phyloP scores from a whole-genome alignment of 2,888 invertebrate species.

The Melanchra persicariae region DNA sequence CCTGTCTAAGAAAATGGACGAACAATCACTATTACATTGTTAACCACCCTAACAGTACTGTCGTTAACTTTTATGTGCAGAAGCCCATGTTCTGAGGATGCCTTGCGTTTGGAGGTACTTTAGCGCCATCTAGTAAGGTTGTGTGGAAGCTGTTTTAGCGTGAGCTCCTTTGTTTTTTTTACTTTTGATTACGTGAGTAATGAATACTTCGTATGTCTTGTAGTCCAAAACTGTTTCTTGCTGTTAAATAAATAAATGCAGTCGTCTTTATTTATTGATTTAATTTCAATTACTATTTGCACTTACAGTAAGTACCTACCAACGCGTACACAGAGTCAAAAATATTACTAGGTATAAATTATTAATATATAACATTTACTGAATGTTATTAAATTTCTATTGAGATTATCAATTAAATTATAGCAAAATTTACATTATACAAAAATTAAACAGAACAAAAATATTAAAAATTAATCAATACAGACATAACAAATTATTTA shows the following conservation, averaged over 20 bases:
- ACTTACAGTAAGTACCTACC: too few species aligned
- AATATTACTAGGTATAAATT: too few species aligned
- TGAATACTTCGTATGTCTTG: neutral
- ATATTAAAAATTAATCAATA: too few species aligned
- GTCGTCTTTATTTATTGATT: too few species aligned
- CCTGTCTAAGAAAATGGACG: slow-evolving; percentile 41
- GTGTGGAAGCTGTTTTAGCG: slow-evolving; percentile 18
- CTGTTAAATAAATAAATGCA: neutral
- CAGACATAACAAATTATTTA: too few species aligned
- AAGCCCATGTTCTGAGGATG: slow-evolving; percentile 12
- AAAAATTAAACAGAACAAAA: too few species aligned
- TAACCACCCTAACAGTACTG: slow-evolving; percentile 32
- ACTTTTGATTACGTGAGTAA: neutral
- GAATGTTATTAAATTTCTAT: too few species aligned
- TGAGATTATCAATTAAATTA: too few species aligned
- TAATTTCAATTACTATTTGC: too few species aligned
- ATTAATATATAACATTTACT: too few species aligned
- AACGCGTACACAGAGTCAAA: too few species aligned
- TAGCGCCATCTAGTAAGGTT: slow-evolving; percentile 41
- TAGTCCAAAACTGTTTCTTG: neutral
- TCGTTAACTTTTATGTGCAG: slow-evolving; percentile 55
- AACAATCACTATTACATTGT: slow-evolving; percentile 55
- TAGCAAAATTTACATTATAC: too few species aligned
- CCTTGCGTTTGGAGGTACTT: slow-evolving; percentile 22
- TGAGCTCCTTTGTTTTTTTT: slow-evolving; percentile 11